Evolutionary conservation across 2,888 invertebrate species (phyloP).

Genomic region (Heteromyza rotundicornis): DNA sequence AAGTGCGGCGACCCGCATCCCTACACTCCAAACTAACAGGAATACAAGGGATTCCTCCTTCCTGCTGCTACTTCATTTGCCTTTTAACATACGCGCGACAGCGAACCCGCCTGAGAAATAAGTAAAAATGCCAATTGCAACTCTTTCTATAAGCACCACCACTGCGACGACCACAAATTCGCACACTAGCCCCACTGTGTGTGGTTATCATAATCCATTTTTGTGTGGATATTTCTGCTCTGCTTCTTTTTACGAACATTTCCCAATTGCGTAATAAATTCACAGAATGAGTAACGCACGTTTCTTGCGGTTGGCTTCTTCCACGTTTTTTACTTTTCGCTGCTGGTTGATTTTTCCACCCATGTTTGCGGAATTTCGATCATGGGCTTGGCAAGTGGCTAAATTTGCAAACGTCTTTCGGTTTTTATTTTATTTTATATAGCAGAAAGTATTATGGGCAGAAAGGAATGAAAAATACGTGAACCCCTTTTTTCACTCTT

Average conservation of each 20-base stretch:
- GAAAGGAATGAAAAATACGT: background rate
- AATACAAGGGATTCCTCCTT: no score
- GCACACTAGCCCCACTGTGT: background rate
- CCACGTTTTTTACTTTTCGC: slow-evolving; percentile 44
- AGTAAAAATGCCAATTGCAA: slow-evolving; percentile 6
- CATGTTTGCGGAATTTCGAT: background rate
- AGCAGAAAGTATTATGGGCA: background rate
- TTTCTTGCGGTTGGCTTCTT: slow-evolving; percentile 44
- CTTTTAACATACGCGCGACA: background rate
- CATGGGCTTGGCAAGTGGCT: slow-evolving; percentile 1
- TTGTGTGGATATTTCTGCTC: background rate
- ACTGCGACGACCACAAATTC: slow-evolving; percentile 11
- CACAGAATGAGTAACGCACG: slow-evolving; percentile 54
- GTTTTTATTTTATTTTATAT: slow-evolving; percentile 1
- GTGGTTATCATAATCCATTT: slow-evolving; percentile 18
- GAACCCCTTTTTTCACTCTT: slow-evolving; percentile 17
- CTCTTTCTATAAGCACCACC: slow-evolving; percentile 31
- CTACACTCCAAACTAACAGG: background rate
- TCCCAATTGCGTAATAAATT: slow-evolving; percentile 53
- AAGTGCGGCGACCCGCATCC: background rate
- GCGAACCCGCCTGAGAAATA: background rate
- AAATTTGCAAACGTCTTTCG: slow-evolving; percentile 7
- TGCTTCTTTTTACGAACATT: slow-evolving; percentile 28
- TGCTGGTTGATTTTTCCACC: slow-evolving; percentile 6
- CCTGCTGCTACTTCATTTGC: no score